A percentile compares a stretch with the other conserved stretches of the same genome.
Evolutionary conservation across 2,888 invertebrate genomes (phyloP).

Genomic region (Branchipolynoe longqiensis): DNA sequence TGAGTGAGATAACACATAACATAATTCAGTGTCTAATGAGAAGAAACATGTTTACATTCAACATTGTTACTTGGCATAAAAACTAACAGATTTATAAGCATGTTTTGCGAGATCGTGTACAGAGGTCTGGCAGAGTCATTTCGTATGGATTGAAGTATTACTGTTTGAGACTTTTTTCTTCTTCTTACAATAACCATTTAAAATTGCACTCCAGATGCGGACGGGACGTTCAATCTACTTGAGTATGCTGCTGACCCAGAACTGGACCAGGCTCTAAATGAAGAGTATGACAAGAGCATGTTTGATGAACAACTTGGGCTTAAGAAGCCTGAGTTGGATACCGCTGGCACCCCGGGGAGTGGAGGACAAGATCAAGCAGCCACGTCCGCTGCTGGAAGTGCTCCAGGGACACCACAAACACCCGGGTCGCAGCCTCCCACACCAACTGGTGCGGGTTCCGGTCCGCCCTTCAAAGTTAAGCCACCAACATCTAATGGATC

Average conservation of each 20-base stretch:
- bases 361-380: not conserved
- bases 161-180: too few species aligned
- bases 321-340: slow-evolving; percentile 46
- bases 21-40: too few species aligned
- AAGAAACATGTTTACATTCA: too few species aligned
- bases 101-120: too few species aligned
- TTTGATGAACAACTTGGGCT: slow-evolving; percentile 89
- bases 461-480: not conserved
- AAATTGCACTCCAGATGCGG: slow-evolving; percentile 86
- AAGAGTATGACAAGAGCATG: slow-evolving; percentile 89
- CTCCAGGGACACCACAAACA: not conserved
- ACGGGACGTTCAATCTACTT: slow-evolving; percentile 92
- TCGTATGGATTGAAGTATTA: too few species aligned
- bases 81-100: too few species aligned
- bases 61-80: too few species aligned
- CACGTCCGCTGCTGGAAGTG: not conserved
- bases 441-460: not conserved
- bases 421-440: slow-evolving; percentile 23
- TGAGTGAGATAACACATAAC: too few species aligned
- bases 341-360: not conserved
- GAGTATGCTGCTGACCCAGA: slow-evolving; percentile 98
- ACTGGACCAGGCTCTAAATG: slow-evolving; percentile 86
- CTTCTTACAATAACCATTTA: too few species aligned
- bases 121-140: too few species aligned
- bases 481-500: slow-evolving; percentile 1